Evolutionary conservation across 2,797 vertebrate species (phyloP).

Genomic region (Sebastes elongatus): DNA sequence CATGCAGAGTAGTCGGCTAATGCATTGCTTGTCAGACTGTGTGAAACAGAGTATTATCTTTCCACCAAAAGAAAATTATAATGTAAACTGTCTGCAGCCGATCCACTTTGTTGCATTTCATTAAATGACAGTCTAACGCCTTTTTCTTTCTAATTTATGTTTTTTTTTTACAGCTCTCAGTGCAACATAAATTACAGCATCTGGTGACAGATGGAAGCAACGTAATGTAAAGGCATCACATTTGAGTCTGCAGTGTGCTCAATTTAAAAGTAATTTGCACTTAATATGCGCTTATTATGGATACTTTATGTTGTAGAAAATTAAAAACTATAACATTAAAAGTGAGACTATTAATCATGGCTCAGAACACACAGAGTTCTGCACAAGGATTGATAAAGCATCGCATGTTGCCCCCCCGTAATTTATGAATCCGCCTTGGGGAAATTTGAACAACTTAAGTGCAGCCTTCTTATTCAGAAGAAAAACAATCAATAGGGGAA

Average conservation of each 20-base stretch:
- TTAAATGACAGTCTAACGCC: constrained; percentile 47
- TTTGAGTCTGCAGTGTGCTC: background rate
- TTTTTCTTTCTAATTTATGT: constrained; percentile 39
- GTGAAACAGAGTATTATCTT: constrained; percentile 43
- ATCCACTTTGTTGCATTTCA: constrained; percentile 49
- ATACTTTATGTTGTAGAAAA: background rate
- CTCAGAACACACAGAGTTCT: background rate
- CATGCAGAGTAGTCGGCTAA: constrained; percentile 43
- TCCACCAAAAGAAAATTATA: constrained; percentile 41
- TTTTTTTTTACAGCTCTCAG: constrained; percentile 15
- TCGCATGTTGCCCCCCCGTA: background rate
- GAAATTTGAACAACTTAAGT: constrained; percentile 24
- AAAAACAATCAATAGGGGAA: constrained; percentile 40
- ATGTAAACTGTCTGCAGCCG: constrained; percentile 57
- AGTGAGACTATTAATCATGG: background rate
- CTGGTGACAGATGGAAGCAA: constrained; percentile 47
- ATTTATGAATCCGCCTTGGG: constrained; percentile 1
- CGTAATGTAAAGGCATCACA: constrained; percentile 35
- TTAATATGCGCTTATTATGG: background rate
- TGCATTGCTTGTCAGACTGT: constrained; percentile 52
- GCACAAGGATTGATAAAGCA: background rate
- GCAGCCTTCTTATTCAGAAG: constrained; percentile 12
- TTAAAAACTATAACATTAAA: background rate
- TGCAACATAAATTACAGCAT: constrained; percentile 43
- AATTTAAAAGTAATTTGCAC: constrained; percentile 19